Percentiles rank a stretch among this genome's conserved stretches.
phyloP scores from a whole-genome alignment of 2,797 vertebrate species.

The Cyclura pinguis region DNA sequence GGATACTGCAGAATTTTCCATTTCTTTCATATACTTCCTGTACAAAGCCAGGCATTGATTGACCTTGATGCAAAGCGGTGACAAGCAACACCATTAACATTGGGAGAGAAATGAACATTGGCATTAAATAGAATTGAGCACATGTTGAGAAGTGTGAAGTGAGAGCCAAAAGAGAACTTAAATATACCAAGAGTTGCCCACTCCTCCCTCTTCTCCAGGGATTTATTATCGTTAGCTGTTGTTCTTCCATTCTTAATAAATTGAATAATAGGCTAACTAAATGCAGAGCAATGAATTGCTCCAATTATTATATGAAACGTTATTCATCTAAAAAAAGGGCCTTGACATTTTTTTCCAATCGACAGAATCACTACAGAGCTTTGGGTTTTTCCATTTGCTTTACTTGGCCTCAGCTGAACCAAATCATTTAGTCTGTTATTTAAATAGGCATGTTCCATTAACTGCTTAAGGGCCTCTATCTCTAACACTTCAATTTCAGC shows the following conservation, averaged over 20 bases:
- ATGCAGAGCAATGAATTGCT: conserved; percentile 4
- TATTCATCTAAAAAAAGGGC: conserved; percentile 1
- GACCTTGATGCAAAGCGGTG: not conserved
- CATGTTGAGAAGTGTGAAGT: conserved; percentile 23
- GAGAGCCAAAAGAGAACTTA: conserved; percentile 42
- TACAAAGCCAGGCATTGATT: conserved; percentile 11
- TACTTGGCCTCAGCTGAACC: not conserved
- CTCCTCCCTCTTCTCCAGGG: conserved; percentile 11
- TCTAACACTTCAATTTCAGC: not conserved
- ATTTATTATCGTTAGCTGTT: conserved; percentile 1
- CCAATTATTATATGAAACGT: conserved; percentile 32
- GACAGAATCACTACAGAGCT: not conserved
- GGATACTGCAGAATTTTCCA: not conserved
- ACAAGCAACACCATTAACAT: conserved; percentile 28
- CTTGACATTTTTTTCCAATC: not conserved
- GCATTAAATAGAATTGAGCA: conserved; percentile 12
- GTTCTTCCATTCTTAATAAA: conserved; percentile 28
- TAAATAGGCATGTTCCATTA: not conserved
- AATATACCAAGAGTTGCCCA: conserved; percentile 25
- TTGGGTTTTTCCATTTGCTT: not conserved
- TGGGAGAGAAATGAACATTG: conserved; percentile 33
- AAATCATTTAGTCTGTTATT: not conserved
- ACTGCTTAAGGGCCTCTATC: not conserved
- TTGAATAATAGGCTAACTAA: not conserved
- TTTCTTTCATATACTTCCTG: conserved; percentile 25